These are phyloP conservation scores for Eilema sororculum DNA, from an alignment of 2,888 invertebrate species.

Conservation along the genomic window DNA sequence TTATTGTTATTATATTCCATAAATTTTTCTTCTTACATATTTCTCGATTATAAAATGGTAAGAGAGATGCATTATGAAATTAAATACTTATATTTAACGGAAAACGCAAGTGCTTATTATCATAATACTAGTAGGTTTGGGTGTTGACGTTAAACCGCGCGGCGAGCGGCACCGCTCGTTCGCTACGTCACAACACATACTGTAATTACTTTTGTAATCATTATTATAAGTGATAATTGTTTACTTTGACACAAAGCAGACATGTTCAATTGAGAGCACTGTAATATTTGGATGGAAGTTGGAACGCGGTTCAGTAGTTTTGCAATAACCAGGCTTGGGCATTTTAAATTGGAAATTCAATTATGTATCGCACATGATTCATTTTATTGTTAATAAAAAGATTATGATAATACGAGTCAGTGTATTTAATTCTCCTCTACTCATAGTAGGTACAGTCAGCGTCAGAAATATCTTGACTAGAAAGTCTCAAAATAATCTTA, in stretches of 20 bases:
- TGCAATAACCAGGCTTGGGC: constrained; percentile 76
- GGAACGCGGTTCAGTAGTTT: constrained; percentile 65
- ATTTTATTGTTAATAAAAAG: constrained; percentile 87
- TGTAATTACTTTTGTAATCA: constrained; percentile 68
- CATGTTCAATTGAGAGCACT: constrained; percentile 42
- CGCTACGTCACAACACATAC: constrained; percentile 50
- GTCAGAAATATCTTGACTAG: too few relatives aligned
- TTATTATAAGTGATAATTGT: constrained; percentile 61
- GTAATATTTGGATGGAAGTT: constrained; percentile 53
- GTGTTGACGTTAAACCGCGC: constrained; percentile 34
- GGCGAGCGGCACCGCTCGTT: constrained; percentile 39
- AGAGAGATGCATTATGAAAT: constrained; percentile 80
- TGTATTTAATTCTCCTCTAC: constrained; percentile 54
- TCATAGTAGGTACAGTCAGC: not conserved
- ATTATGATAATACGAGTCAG: constrained; percentile 75
- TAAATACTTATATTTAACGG: constrained; percentile 71
- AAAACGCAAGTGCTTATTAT: constrained; percentile 81
- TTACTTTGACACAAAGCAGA: constrained; percentile 63
- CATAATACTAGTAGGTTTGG: constrained; percentile 68
- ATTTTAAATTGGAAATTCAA: constrained; percentile 79
- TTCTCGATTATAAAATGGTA: constrained; percentile 84
- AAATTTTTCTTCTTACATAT: constrained; percentile 83
- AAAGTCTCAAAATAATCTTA: too few relatives aligned
- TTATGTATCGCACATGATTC: constrained; percentile 84
- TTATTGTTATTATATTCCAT: constrained; percentile 86